Percentiles rank a stretch among this genome's conserved stretches.
Evolutionary conservation across 2,113 vertebrate genomes (phyloP).

Genomic region (Origma solitaria): DNA sequence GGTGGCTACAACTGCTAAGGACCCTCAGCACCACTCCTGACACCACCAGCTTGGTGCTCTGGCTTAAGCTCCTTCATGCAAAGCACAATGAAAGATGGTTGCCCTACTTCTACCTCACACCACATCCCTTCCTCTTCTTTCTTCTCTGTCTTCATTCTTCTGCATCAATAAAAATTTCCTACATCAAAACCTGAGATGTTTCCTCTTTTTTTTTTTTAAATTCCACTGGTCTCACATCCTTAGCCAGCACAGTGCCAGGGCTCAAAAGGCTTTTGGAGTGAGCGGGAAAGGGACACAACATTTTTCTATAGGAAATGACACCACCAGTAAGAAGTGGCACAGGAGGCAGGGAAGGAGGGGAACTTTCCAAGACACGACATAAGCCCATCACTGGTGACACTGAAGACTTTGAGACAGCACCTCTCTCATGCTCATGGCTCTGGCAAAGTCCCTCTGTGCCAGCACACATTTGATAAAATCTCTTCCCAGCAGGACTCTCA

Average conservation of each 20-base stretch:
- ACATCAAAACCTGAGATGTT: rapidly evolving
- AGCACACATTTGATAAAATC: not conserved
- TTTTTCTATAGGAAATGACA: not conserved
- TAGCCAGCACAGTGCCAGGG: too few species aligned
- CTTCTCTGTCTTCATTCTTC: rapidly evolving
- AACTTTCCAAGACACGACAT: too few species aligned
- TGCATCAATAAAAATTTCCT: not conserved
- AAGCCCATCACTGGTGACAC: too few species aligned
- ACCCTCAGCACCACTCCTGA: too few species aligned
- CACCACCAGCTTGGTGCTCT: too few species aligned
- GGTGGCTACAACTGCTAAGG: not conserved
- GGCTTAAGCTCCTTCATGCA: not conserved
- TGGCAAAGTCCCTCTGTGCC: too few species aligned
- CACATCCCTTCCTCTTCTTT: rapidly evolving
- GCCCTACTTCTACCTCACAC: rapidly evolving
- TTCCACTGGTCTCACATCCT: not conserved
- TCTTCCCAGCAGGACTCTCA: not conserved
- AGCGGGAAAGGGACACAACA: not conserved
- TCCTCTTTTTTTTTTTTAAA: not conserved
- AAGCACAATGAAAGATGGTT: rapidly evolving
- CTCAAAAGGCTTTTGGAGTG: not conserved
- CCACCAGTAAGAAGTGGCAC: not conserved
- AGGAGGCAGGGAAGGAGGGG: rapidly evolving
- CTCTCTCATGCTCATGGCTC: not conserved
- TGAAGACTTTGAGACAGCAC: not conserved